Percentiles rank a stretch among this genome's conserved stretches.
Evolutionary conservation across 2,113 vertebrate genomes (phyloP).

Genomic region (Nematolebias whitei): DNA sequence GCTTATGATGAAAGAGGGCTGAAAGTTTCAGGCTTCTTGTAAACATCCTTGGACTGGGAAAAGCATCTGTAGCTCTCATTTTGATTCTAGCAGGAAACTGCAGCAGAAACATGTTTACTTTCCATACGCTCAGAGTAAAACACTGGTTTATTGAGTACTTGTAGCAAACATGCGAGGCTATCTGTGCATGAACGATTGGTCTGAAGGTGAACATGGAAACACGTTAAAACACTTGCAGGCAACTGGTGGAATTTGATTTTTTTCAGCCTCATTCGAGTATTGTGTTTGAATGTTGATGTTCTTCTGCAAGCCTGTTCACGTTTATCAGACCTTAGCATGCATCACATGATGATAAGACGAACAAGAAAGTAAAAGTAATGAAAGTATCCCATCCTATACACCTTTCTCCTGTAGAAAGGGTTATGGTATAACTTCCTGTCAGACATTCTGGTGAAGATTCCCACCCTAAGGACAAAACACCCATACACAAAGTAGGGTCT

Average conservation of each 20-base stretch:
- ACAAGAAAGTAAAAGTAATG: too few relatives aligned
- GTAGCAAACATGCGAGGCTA: background rate
- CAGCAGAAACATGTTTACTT: background rate
- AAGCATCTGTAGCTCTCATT: background rate
- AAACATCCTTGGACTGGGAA: slow-evolving; percentile 7
- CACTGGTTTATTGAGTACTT: background rate
- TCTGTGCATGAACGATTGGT: too few relatives aligned
- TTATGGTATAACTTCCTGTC: too few relatives aligned
- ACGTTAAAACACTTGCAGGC: background rate
- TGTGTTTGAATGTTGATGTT: too few relatives aligned
- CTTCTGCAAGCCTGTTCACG: background rate
- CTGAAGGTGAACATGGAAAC: too few relatives aligned
- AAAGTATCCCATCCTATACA: too few relatives aligned
- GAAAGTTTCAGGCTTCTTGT: background rate
- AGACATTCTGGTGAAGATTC: too few relatives aligned
- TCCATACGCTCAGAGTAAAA: background rate
- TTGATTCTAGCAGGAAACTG: background rate
- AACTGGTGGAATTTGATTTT: background rate
- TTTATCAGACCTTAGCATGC: background rate
- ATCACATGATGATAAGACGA: background rate
- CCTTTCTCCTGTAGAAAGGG: too few relatives aligned
- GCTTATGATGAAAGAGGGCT: slow-evolving; percentile 8
- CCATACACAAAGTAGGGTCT: too few relatives aligned
- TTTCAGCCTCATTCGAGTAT: background rate
- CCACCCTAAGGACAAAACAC: too few relatives aligned